Conservation (phyloP, 1,140 invertebrate genomes). For the Orius insidiosus region DNA sequence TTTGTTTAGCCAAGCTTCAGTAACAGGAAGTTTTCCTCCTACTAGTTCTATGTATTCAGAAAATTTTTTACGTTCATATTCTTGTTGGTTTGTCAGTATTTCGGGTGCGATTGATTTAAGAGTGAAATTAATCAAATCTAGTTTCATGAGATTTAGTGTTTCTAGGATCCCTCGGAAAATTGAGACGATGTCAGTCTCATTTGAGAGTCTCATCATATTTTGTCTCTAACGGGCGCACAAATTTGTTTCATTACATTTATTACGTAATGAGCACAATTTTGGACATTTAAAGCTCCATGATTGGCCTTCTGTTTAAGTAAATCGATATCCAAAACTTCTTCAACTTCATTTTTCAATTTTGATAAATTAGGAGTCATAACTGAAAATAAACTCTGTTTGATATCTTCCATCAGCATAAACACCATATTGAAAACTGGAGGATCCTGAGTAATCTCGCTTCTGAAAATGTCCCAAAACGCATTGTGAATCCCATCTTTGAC, state of each 20-base stretch:
- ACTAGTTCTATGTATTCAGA: constrained; percentile 68
- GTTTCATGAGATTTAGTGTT: constrained; percentile 71
- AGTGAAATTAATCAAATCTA: constrained; percentile 91
- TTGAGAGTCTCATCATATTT: constrained; percentile 57
- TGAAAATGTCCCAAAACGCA: constrained; percentile 83
- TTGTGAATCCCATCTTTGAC: constrained; percentile 79
- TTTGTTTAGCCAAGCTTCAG: constrained; percentile 8
- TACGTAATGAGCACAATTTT: constrained; percentile 71
- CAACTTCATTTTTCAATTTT: constrained; percentile 61
- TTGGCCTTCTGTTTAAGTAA: constrained; percentile 80
- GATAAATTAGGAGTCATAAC: constrained; percentile 46
- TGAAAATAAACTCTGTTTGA: constrained; percentile 49
- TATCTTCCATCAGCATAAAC: constrained; percentile 64
- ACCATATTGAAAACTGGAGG: constrained; percentile 77
- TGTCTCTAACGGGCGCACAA: constrained; percentile 86
- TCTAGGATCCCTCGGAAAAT: constrained; percentile 77
- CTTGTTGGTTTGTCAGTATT: constrained; percentile 64
- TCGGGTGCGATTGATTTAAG: constrained; percentile 74
- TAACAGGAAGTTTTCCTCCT: constrained; percentile 32
- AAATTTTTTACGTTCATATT: constrained; percentile 86
- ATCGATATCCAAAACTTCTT: constrained; percentile 68
- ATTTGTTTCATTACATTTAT: constrained; percentile 72
- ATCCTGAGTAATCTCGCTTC: constrained; percentile 53
- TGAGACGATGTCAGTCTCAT: constrained; percentile 60
- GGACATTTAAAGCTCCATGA: constrained; percentile 66